These are phyloP conservation scores for Actinopyga echinites DNA, from an alignment of 53 echinoderm and acorn worm species.

Conservation along the genomic window DNA sequence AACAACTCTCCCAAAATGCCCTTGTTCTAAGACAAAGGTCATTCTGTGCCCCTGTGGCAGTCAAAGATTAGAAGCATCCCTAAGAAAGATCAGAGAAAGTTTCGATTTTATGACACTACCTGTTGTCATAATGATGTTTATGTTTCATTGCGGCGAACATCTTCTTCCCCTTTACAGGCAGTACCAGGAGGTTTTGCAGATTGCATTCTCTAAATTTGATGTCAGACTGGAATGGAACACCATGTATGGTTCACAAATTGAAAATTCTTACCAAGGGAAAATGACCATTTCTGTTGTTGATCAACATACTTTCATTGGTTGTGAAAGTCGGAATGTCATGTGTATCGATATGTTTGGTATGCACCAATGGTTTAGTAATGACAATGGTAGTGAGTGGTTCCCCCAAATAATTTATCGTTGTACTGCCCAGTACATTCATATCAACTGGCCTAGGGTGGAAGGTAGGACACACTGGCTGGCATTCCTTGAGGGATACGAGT, in stretches of 20 bases:
- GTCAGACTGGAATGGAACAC: constrained; percentile 3
- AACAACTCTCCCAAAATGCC: not conserved
- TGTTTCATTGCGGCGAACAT: not conserved
- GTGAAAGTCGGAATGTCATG: constrained; percentile 8
- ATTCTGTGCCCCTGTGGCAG: not conserved
- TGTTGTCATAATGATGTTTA: not conserved
- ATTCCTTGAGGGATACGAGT: not conserved
- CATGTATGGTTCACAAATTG: not conserved
- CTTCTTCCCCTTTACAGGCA: not conserved
- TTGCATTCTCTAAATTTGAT: not conserved
- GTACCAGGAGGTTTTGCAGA: not conserved
- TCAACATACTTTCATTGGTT: constrained; percentile 15
- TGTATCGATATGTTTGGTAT: constrained; percentile 7
- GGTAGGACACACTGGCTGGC: not conserved
- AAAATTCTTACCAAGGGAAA: not conserved
- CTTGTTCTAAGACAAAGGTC: not conserved
- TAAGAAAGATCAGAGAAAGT: not conserved
- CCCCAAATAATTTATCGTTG: not conserved
- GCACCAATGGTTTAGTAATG: not conserved
- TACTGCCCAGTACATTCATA: not conserved
- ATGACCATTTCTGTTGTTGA: not conserved
- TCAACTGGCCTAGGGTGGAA: not conserved
- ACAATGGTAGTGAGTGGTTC: not conserved
- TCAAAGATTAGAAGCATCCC: not conserved
- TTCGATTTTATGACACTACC: not conserved